phyloP scores from a whole-genome alignment of 2,888 invertebrate species.

The Drosophila mercatorum region DNA sequence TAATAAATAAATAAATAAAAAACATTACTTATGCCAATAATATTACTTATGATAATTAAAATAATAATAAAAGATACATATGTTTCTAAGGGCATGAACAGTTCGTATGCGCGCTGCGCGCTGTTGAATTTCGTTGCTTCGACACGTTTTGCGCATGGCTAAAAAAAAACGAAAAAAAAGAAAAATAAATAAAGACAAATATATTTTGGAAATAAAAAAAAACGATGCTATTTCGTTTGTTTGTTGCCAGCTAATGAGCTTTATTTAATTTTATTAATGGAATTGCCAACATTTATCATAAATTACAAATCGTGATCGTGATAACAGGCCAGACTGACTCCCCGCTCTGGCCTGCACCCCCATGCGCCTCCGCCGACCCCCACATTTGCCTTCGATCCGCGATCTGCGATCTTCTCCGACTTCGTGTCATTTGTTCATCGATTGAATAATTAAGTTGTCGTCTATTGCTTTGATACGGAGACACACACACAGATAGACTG shows the following conservation, averaged over 20 bases:
- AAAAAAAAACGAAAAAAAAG: conserved; percentile 4
- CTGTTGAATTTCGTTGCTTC: conserved; percentile 32
- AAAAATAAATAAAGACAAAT: neutral
- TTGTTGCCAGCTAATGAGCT: conserved; percentile 72
- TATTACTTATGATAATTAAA: neutral
- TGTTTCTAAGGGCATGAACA: conserved; percentile 10
- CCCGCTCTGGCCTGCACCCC: neutral
- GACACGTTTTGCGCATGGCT: conserved; percentile 46
- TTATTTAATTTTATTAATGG: conserved; percentile 80
- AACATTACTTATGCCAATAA: neutral
- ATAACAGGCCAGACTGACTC: conserved; percentile 55
- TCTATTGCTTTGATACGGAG: conserved; percentile 51
- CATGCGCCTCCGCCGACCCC: no score
- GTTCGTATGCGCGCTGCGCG: neutral
- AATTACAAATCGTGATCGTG: conserved; percentile 79
- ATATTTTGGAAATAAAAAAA: conserved; percentile 4
- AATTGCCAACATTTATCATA: conserved; percentile 81
- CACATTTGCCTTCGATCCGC: conserved; percentile 1
- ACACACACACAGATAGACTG: conserved; percentile 8
- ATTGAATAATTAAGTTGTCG: conserved; percentile 75
- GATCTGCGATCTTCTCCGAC: conserved; percentile 22
- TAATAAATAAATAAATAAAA: neutral
- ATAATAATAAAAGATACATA: neutral
- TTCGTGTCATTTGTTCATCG: conserved; percentile 42
- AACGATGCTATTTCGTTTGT: conserved; percentile 26